phyloP scores from a whole-genome alignment of 2,888 invertebrate species.

The Laothoe populi region DNA sequence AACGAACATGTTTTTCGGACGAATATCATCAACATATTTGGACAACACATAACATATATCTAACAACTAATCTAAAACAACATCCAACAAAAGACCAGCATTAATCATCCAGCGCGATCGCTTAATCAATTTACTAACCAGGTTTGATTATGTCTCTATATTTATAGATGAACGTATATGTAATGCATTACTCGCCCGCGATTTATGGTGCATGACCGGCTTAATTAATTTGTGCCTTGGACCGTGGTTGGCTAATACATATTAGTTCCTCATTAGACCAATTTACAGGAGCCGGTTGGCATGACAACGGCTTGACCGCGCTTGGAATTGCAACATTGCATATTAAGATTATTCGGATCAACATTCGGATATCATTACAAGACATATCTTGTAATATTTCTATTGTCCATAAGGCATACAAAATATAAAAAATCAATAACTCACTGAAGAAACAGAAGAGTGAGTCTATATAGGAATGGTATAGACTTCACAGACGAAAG shows the following conservation, averaged over 20 bases:
- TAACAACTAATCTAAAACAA: neutral
- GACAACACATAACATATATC: neutral
- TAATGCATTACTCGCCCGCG: conserved; percentile 32
- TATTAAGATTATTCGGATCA: neutral
- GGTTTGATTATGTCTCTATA: conserved; percentile 21
- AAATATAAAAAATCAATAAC: too few species aligned
- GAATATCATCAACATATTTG: neutral
- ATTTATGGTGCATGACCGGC: conserved; percentile 53
- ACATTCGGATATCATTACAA: too few species aligned
- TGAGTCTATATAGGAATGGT: too few species aligned
- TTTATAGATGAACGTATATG: conserved; percentile 13
- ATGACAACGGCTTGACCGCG: conserved; percentile 31
- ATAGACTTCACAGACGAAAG: too few species aligned
- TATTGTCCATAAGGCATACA: too few species aligned
- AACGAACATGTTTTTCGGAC: too few species aligned
- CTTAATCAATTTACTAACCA: conserved; percentile 13
- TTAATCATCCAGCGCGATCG: conserved; percentile 12
- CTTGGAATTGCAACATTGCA: neutral
- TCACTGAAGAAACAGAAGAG: too few species aligned
- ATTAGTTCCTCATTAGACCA: conserved; percentile 55
- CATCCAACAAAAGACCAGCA: neutral
- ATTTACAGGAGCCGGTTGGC: conserved; percentile 38
- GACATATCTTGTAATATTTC: too few species aligned
- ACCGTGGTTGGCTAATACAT: conserved; percentile 49
- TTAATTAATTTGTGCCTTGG: conserved; percentile 57